Evolutionary conservation across 1,140 invertebrate species (phyloP).

Genomic region (Lucilia sericata): DNA sequence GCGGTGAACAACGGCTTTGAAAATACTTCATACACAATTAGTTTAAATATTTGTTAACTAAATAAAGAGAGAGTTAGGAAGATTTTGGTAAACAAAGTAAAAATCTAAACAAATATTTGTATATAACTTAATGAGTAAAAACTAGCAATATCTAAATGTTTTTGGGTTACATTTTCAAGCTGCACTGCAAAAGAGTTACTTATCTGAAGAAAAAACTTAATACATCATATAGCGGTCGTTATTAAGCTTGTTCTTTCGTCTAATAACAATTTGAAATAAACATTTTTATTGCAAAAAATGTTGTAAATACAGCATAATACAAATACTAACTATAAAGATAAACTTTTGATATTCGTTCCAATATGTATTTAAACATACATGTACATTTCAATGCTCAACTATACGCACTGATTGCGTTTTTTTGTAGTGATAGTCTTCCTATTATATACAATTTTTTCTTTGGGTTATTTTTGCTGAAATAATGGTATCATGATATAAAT

Average conservation of each 20-base stretch:
- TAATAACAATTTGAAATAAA: background rate
- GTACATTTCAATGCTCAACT: background rate
- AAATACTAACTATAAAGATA: background rate
- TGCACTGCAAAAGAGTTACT: no score
- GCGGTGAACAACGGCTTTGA: background rate
- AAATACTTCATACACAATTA: background rate
- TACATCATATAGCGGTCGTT: background rate
- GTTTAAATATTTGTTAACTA: background rate
- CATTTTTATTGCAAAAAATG: slow-evolving; percentile 1
- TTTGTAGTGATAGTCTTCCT: background rate
- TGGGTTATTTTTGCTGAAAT: background rate
- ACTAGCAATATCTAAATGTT: no score
- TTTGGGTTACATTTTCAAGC: no score
- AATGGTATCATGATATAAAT: background rate
- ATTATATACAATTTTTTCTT: background rate
- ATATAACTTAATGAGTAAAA: no score
- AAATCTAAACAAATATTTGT: background rate
- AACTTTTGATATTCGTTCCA: background rate
- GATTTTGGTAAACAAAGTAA: background rate
- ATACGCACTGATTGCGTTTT: slow-evolving; percentile 15
- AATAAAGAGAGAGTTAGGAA: no score
- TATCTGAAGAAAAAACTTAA: no score
- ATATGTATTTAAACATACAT: background rate
- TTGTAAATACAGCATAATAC: background rate
- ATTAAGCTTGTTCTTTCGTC: background rate